phyloP scores from a whole-genome alignment of 2,797 vertebrate genomes.

The Pseudomugil tenellus region DNA sequence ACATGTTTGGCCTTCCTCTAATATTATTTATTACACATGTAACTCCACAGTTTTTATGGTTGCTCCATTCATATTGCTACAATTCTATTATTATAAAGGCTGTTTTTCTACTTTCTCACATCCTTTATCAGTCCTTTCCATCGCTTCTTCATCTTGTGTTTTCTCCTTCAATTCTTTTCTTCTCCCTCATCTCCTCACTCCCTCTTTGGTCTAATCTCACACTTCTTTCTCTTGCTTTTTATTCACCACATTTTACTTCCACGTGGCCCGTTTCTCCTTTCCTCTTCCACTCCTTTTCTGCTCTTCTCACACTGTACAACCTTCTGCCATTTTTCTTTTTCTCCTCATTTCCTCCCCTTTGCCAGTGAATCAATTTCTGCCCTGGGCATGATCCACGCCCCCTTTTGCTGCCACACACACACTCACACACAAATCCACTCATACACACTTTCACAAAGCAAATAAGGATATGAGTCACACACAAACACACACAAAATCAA shows the following conservation, averaged over 20 bases:
- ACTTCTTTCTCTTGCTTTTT: background rate
- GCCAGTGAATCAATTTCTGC: slow-evolving; percentile 81
- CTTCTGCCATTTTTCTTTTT: slow-evolving; percentile 79
- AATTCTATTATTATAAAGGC: background rate
- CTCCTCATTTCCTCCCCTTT: slow-evolving; percentile 80
- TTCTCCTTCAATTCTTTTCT: too few species aligned
- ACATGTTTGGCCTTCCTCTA: background rate
- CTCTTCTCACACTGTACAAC: slow-evolving; percentile 47
- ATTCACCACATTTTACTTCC: background rate
- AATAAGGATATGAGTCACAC: slow-evolving; percentile 57
- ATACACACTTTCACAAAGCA: slow-evolving; percentile 37
- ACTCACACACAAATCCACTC: slow-evolving; percentile 21
- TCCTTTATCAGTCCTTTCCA: background rate
- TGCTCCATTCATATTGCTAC: background rate
- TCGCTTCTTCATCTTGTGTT: background rate
- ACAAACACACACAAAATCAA: slow-evolving; percentile 31
- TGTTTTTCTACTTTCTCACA: background rate
- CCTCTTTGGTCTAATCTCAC: background rate
- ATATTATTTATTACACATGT: background rate
- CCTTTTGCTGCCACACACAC: slow-evolving; percentile 30
- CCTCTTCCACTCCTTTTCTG: slow-evolving; percentile 29
- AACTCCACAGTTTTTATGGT: background rate
- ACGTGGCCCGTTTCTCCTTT: background rate
- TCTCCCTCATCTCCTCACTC: too few species aligned
- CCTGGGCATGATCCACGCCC: slow-evolving; percentile 62